These are phyloP conservation scores for Calameuta idolon DNA, from an alignment of 2,888 invertebrate genomes.

Conservation along the genomic window DNA sequence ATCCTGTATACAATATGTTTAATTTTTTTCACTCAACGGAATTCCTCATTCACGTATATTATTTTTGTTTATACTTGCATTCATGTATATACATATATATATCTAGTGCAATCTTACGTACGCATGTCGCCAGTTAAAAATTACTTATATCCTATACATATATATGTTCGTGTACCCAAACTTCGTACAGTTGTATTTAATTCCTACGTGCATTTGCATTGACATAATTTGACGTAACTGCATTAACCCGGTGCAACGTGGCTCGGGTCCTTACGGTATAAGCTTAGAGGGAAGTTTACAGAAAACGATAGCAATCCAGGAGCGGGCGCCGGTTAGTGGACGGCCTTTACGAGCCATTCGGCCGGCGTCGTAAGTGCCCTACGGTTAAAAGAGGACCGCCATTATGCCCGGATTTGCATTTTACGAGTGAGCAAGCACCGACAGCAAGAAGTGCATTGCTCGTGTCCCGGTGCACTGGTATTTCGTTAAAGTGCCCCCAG, in stretches of 20 bases:
- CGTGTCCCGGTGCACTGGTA: not conserved
- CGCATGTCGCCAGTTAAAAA: too few species aligned
- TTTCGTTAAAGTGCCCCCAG: not conserved
- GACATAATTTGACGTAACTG: not conserved
- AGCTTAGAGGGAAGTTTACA: not conserved
- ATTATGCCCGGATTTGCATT: slow-evolving; percentile 56
- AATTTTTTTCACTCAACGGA: not conserved
- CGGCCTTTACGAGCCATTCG: slow-evolving; percentile 52
- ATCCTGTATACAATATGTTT: not conserved
- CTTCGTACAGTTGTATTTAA: not conserved
- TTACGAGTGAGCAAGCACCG: slow-evolving; percentile 15
- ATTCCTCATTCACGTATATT: not conserved
- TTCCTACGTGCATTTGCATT: not conserved
- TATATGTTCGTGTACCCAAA: not conserved
- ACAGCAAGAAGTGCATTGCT: not conserved
- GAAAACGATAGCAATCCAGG: not conserved
- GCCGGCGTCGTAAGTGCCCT: slow-evolving; percentile 42
- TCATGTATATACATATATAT: not conserved
- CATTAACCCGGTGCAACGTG: not conserved
- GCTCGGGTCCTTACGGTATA: not conserved
- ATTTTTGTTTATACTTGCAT: slow-evolving; percentile 15
- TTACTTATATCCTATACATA: not conserved
- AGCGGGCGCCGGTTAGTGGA: slow-evolving; percentile 31
- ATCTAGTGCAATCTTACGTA: too few species aligned
- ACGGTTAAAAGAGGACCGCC: slow-evolving; percentile 36